Evolutionary conservation across 2,113 vertebrate species (phyloP).

Genomic region (Oncorhynchus tshawytscha): DNA sequence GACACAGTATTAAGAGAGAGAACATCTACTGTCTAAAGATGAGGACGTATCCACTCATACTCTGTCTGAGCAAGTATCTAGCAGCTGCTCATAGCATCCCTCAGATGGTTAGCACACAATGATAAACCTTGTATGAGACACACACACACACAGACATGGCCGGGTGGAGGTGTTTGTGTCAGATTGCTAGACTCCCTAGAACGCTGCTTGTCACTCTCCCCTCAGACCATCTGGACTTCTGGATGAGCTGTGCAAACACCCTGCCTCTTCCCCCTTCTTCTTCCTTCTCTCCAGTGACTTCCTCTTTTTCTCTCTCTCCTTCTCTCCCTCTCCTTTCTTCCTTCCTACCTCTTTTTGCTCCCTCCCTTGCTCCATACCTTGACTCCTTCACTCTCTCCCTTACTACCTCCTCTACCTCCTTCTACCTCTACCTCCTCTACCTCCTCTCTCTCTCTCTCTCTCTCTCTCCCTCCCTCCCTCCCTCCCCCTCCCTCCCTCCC

Average conservation of each 20-base stretch:
- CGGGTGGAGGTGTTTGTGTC: constrained; percentile 16
- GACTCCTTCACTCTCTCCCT: too few species aligned
- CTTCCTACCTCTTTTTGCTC: too few species aligned
- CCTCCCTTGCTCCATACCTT: too few species aligned
- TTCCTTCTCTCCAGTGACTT: constrained; percentile 37
- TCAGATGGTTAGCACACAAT: constrained; percentile 1
- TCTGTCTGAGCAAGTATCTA: background rate
- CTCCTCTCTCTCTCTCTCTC: too few species aligned
- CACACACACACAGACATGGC: background rate
- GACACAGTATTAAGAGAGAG: background rate
- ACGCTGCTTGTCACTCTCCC: constrained; percentile 69
- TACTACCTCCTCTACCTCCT: too few species aligned
- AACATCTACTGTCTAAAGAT: too few species aligned
- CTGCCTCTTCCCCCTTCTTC: constrained; percentile 39
- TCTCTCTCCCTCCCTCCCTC: background rate
- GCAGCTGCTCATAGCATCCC: too few species aligned
- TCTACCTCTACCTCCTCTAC: too few species aligned
- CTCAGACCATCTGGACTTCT: constrained; percentile 70
- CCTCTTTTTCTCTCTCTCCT: background rate
- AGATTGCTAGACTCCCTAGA: constrained; percentile 55
- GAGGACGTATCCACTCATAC: constrained; percentile 2
- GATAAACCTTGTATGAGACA: too few species aligned
- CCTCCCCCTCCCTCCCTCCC: too few species aligned
- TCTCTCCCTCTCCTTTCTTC: too few species aligned
- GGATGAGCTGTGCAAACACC: constrained; percentile 33